Base-by-base conservation (phyloP, 1,140 invertebrate genomes). In the Colletes latitarsis region DNA sequence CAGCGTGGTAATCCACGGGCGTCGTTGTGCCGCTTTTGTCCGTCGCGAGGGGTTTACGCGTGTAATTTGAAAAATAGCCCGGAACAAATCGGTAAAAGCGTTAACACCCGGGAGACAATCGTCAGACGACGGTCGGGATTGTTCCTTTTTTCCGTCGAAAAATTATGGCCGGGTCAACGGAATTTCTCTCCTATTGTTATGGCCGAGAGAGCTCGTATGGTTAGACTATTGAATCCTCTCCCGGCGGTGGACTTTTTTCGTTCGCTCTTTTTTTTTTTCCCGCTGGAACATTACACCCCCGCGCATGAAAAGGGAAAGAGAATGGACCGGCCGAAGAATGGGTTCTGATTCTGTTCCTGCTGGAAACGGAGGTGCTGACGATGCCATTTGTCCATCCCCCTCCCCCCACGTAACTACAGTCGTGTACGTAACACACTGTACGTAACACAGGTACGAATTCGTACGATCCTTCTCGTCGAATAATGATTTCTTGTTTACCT, bases 361-460 rank as follows among this genome's bases (percentile, higher is more conserved):
- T 73, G 73, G 83, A 87, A 89, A 79, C 77, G 82, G 73, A 89
- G 86, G 75, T 88, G 89, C 88, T 89, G 89, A 90, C 86, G 86
- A 78, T 30, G 89, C 85, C 82, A 86, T 88, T 89, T 86, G 76
- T 82, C 82, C 74, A 77, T 76, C 80, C 49, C 75, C 78, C 62
- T 3, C 80, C 49, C 75, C 78, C 68, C 30, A 30, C 69, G 81
- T 83, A 86, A 86, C 85, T 83, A 71, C 69, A 14, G 43, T 41
- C 46, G 62, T 77, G 62, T 76, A 79, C 58, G 60, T 81, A 63
- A 49, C 49, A 55, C 41, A 72, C 63, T 73, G 39, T 57, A 19
- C 69, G 30, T 30, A 30, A 30, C 30, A 8, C 77, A 86, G 62
- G 62, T 86, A 75, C 71, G 76, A 86, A 86, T 73, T 66, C 68